phyloP scores from a whole-genome alignment of 2,888 invertebrate species.

The Saturnia japonica region DNA sequence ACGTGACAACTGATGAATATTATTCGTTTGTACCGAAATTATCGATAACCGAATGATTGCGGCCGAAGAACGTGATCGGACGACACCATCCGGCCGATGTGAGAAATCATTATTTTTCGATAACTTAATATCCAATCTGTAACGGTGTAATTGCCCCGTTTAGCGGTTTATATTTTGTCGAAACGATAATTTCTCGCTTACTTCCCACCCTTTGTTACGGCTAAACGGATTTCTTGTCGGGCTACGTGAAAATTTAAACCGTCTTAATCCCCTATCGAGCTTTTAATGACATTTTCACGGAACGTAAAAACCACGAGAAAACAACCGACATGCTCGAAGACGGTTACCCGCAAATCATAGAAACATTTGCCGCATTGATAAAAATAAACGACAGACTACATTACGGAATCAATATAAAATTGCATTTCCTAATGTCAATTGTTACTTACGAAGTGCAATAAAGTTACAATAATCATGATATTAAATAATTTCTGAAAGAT shows the following conservation, averaged over 20 bases:
- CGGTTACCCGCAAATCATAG: constrained; percentile 81
- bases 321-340: constrained; percentile 65
- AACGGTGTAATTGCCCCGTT: constrained; percentile 77
- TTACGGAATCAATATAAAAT: constrained; percentile 82
- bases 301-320: constrained; percentile 72
- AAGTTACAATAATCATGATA: constrained; percentile 82
- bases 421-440: constrained; percentile 83
- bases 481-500: constrained; percentile 79
- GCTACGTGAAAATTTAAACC: constrained; percentile 78
- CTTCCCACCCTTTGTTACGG: constrained; percentile 77
- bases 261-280: constrained; percentile 76
- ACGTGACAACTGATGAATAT: constrained; percentile 66
- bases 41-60: constrained; percentile 59
- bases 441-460: constrained; percentile 82
- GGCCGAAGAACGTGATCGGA: constrained; percentile 66
- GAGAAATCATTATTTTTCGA: constrained; percentile 76
- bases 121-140: constrained; percentile 77
- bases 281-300: constrained; percentile 78
- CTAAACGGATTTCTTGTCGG: constrained; percentile 76
- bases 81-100: constrained; percentile 79
- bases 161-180: constrained; percentile 75
- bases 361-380: constrained; percentile 79
- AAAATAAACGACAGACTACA: constrained; percentile 76
- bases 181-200: constrained; percentile 79
- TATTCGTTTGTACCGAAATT: constrained; percentile 58